Base-by-base conservation (phyloP, 2,888 invertebrate species). In the Drosophila lutescens region DNA sequence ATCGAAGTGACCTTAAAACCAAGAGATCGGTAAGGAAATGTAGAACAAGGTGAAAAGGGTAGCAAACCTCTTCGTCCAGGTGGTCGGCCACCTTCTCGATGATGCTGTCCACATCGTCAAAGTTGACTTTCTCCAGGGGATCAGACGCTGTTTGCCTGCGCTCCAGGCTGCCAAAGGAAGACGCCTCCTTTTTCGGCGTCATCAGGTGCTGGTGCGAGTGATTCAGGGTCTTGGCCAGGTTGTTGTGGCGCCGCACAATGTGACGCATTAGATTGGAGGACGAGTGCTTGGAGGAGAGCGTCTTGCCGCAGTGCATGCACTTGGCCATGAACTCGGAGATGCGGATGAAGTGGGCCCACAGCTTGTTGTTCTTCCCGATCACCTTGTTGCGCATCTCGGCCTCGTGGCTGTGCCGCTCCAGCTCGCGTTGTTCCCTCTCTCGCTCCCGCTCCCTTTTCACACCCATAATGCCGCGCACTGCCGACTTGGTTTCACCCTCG, bases 211-310 rank as follows among this genome's bases (percentile, higher is more conserved):
- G 79, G 17, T 86, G 87, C 1, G 83, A 79, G 43, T 84, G 79
- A n/a, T 79, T 81, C 0, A 84, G 50, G 23, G 78, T 77, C 26
- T 85, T 84, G 2, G 83, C 87, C n/a, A 84, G 73, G 49, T 78
- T 85, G 15, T 74, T 79, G 54, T 88, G 89, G 0, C 89, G 80
- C 17, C 86, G 58, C 4, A 86, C 79, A 8, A 88, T 77, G 57
- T 88, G 87, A 0, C 87, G 72, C 80, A 88, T 88, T 17, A 88
- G 56, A 65, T 89, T 89, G 12, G 86, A 88, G 30, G 86, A 84
- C 8, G 86, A 80, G 40, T 86, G 82, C 56, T 88, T 86, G 6
- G 80, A 87, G 23, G 88, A 88, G 12, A 88, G 47, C 5, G 80
- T 79, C 65, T 84, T 80, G 54, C 82, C 84, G 30, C 87, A 89